These are phyloP conservation scores for Ptilorrhoa leucosticta DNA, from an alignment of 2,113 vertebrate species.

Conservation along the genomic window DNA sequence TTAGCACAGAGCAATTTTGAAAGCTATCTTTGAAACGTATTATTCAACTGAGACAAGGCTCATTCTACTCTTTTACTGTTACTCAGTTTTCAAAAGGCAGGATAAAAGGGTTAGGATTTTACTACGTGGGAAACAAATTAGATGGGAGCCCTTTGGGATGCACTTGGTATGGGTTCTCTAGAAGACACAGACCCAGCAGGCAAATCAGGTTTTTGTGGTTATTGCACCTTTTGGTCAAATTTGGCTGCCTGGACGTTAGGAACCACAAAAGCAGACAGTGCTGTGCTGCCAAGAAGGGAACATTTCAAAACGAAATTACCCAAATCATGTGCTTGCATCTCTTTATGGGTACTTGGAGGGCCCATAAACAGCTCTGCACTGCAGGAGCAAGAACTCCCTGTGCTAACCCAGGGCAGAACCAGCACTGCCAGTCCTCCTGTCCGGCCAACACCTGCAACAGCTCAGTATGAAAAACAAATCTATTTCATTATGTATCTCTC, in stretches of 20 bases:
- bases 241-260: neutral
- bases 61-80: neutral
- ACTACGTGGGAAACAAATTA: neutral
- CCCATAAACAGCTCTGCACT: neutral
- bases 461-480: neutral
- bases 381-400: neutral
- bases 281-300: neutral
- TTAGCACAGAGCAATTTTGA: neutral
- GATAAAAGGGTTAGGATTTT: neutral
- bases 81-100: neutral
- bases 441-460: neutral
- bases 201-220: neutral
- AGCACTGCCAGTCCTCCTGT: neutral
- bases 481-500: neutral
- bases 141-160: neutral
- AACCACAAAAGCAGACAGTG: neutral
- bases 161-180: neutral
- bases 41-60: neutral
- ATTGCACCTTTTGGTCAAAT: neutral
- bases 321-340: neutral
- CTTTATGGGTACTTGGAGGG: neutral
- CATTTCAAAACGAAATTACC: neutral
- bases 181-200: neutral
- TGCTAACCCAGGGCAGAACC: neutral
- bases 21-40: neutral